A percentile compares a stretch with the other conserved stretches of the same genome.
These are phyloP conservation scores for Neoniphon sammara DNA, from an alignment of 2,797 vertebrate species.

Conservation along the genomic window DNA sequence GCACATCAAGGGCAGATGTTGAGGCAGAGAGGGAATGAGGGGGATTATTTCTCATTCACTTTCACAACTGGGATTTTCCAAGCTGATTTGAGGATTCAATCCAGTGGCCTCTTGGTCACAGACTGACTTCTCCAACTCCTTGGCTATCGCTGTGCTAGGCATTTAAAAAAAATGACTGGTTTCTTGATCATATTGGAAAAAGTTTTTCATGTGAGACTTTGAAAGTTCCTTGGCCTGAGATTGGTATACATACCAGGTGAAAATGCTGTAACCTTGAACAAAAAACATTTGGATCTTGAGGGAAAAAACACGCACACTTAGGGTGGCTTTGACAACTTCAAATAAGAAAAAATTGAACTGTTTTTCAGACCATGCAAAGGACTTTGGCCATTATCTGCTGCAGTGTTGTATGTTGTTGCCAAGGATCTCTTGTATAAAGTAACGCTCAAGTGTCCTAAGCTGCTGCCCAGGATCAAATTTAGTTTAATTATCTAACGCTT, in stretches of 20 bases:
- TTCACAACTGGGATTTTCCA: background rate
- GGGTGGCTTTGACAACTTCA: background rate
- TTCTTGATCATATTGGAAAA: too few species aligned
- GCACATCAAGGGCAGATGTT: too few species aligned
- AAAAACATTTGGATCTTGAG: background rate
- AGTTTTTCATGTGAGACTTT: too few species aligned
- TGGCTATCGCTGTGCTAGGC: background rate
- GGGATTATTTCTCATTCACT: background rate
- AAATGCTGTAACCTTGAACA: background rate
- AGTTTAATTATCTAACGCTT: conserved; percentile 29
- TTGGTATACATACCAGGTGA: background rate
- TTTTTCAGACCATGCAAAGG: background rate
- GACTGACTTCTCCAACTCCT: background rate
- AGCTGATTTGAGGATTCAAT: conserved; percentile 3
- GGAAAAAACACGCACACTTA: too few species aligned
- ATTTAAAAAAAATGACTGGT: background rate
- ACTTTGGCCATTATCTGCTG: background rate
- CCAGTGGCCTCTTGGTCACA: background rate
- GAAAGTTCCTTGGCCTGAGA: background rate
- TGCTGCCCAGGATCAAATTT: background rate
- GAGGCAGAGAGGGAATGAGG: background rate
- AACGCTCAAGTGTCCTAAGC: background rate
- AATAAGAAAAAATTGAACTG: background rate
- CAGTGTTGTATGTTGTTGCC: background rate
- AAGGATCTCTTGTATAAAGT: background rate